Conservation (phyloP, 1,140 invertebrate species). For the Meloidogyne hapla region DNA sequence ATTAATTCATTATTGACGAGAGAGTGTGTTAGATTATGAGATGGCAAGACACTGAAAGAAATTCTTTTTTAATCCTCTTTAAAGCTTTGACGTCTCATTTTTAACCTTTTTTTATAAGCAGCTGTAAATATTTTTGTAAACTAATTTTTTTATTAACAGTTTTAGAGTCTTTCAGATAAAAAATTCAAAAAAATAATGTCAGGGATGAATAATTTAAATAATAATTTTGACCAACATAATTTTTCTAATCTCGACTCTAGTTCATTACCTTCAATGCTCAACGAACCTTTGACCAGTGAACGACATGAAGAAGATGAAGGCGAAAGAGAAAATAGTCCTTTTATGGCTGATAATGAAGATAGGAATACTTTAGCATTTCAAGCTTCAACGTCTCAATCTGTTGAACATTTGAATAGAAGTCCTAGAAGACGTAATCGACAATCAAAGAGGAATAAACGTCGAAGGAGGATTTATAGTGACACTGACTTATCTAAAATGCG, state of each 20-base stretch:
- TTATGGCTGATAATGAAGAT: conserved; percentile 5
- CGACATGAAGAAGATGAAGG: conserved; percentile 7
- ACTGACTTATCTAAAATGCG: conserved; percentile 42
- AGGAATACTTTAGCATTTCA: conserved; percentile 8
- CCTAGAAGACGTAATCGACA: conserved; percentile 11
- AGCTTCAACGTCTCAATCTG: conserved; percentile 15
- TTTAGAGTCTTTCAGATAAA: not conserved
- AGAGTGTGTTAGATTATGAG: not conserved
- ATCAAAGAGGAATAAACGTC: conserved; percentile 11
- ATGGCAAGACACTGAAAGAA: not conserved
- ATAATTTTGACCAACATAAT: conserved; percentile 11
- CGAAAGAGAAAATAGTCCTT: not conserved
- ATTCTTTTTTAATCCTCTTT: not conserved
- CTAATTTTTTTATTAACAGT: too few species aligned
- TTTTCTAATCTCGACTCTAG: conserved; percentile 25
- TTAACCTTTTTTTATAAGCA: not conserved
- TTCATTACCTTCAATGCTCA: conserved; percentile 24
- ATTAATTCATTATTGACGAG: not conserved
- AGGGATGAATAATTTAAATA: conserved; percentile 1
- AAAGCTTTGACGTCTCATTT: not conserved
- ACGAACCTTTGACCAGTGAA: conserved; percentile 16
- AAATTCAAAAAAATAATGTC: not conserved
- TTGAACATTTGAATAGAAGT: conserved; percentile 17
- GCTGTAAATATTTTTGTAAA: too few species aligned
- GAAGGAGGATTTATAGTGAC: conserved; percentile 38